A percentile compares a stretch with the other conserved stretches of the same genome.
phyloP scores from a whole-genome alignment of 2,113 vertebrate species.

The Alligator mississippiensis region DNA sequence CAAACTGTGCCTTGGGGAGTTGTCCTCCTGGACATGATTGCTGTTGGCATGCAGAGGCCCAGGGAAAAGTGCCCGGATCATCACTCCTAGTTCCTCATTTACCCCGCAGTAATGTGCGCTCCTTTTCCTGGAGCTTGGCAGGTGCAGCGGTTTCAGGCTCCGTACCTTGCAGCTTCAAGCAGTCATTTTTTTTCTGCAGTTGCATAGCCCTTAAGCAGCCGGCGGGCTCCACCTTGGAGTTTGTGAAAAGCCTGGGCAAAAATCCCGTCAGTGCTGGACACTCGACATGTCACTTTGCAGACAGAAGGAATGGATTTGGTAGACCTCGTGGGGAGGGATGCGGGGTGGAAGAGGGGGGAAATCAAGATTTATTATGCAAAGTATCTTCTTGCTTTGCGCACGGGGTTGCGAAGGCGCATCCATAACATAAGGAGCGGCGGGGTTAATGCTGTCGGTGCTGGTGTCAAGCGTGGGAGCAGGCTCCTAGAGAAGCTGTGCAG shows the following conservation, averaged over 20 bases:
- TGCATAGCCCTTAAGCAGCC: background rate
- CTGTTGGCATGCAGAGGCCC: background rate
- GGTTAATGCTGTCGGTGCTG: no score
- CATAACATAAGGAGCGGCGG: accelerated
- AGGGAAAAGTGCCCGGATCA: background rate
- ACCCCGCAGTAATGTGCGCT: background rate
- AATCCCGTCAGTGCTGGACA: background rate
- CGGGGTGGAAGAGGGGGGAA: background rate
- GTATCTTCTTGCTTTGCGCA: background rate
- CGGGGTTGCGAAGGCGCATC: accelerated
- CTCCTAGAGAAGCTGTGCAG: no score
- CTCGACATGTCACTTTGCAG: background rate
- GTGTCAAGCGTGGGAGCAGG: no score
- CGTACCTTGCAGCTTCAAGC: background rate
- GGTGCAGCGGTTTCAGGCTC: background rate
- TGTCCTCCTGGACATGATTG: background rate
- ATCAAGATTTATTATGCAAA: background rate
- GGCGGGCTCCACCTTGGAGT: background rate
- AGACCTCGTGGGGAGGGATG: background rate
- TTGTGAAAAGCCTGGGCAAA: background rate
- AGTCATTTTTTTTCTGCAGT: background rate
- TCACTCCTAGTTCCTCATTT: background rate
- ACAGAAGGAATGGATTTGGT: background rate
- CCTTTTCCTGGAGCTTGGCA: background rate
- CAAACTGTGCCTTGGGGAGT: background rate